These are phyloP conservation scores for Melanotaenia trifasciata DNA, from an alignment of 2,797 vertebrate genomes.

Conservation along the genomic window DNA sequence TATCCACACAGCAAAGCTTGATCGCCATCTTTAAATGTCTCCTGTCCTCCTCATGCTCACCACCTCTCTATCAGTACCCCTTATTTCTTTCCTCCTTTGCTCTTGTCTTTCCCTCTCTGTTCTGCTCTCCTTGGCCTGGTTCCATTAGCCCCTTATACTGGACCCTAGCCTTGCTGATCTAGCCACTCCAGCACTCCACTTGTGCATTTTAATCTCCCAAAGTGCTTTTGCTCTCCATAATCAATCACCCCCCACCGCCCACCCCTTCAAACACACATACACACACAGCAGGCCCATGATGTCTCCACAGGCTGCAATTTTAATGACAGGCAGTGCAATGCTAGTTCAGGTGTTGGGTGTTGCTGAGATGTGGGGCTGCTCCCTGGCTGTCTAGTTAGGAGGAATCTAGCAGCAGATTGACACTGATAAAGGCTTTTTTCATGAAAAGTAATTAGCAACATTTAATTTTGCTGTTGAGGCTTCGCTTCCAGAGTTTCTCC, in stretches of 20 bases:
- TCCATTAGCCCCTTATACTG: constrained; percentile 53
- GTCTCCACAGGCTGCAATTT: constrained; percentile 55
- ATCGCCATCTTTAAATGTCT: constrained; percentile 43
- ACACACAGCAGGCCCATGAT: constrained; percentile 40
- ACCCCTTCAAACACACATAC: constrained; percentile 33
- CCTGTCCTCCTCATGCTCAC: constrained; percentile 16
- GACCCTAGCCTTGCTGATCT: constrained; percentile 72
- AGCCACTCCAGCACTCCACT: constrained; percentile 59
- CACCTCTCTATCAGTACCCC: constrained; percentile 18
- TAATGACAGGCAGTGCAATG: constrained; percentile 46
- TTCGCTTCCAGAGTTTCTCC: neutral
- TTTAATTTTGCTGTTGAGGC: constrained; percentile 9
- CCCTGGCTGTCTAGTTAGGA: constrained; percentile 14
- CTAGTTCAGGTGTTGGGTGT: constrained; percentile 36
- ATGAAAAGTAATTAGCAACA: constrained; percentile 29
- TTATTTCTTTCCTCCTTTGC: constrained; percentile 20
- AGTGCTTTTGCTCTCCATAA: constrained; percentile 74
- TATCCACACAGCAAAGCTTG: constrained; percentile 23
- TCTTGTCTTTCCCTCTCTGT: neutral
- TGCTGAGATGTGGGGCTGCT: constrained; percentile 19
- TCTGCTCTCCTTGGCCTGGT: constrained; percentile 55
- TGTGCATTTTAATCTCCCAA: constrained; percentile 77
- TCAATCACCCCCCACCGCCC: constrained; percentile 68
- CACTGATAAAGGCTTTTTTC: constrained; percentile 27
- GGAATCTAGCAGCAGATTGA: constrained; percentile 13